A percentile compares a stretch with the other conserved stretches of the same genome.
phyloP scores from a whole-genome alignment of 1,140 invertebrate species.

The Sycophila sp. region DNA sequence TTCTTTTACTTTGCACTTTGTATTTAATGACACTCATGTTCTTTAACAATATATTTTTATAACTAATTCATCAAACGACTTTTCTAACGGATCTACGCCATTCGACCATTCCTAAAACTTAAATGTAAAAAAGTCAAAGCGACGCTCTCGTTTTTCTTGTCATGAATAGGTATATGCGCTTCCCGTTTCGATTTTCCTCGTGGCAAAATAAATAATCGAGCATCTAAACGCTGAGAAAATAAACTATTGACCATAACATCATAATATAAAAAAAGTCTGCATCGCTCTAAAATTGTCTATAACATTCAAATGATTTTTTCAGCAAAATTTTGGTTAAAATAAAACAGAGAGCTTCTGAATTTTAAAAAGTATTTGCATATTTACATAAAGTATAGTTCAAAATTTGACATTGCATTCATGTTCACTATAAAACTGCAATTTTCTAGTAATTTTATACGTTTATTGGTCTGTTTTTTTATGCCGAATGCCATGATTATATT shows the following conservation, averaged over 20 bases:
- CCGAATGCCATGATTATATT: neutral
- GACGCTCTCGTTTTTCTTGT: constrained; percentile 6
- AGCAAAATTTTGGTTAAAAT: neutral
- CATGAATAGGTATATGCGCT: constrained; percentile 6
- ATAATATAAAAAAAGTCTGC: neutral
- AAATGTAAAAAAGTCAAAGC: constrained; percentile 32
- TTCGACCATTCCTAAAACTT: constrained; percentile 32
- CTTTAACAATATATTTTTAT: constrained; percentile 45
- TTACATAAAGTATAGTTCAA: neutral
- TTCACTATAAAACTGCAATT: neutral
- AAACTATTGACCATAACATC: constrained; percentile 46
- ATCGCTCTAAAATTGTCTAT: neutral
- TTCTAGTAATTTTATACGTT: neutral
- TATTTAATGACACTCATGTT: constrained; percentile 51
- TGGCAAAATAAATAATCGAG: constrained; percentile 35
- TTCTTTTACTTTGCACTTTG: constrained; percentile 58
- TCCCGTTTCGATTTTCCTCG: constrained; percentile 32
- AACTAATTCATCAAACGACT: constrained; percentile 43
- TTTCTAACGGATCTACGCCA: constrained; percentile 41
- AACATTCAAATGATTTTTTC: neutral
- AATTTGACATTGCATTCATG: too few species aligned
- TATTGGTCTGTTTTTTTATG: neutral
- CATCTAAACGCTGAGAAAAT: constrained; percentile 48
- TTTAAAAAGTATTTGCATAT: neutral
- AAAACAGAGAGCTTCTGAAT: constrained; percentile 25